phyloP scores from a whole-genome alignment of 2,113 vertebrate genomes.

The Puntigrus tetrazona region DNA sequence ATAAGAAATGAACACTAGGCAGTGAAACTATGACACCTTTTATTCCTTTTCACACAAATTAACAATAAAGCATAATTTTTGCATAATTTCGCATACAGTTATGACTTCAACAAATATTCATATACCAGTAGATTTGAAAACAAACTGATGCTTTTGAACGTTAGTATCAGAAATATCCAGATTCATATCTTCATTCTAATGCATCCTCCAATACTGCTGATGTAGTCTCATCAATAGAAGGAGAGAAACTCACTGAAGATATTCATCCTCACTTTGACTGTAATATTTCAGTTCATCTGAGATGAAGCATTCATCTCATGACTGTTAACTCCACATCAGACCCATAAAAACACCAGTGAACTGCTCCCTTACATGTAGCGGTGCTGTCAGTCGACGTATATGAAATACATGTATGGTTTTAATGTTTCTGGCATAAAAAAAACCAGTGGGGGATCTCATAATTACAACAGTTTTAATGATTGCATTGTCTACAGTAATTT shows the following conservation, averaged over 20 bases:
- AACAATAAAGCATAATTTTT: no score
- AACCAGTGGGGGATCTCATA: slow-evolving; percentile 62
- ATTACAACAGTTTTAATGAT: slow-evolving; percentile 68
- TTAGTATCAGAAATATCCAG: no score
- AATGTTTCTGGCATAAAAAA: slow-evolving; percentile 49
- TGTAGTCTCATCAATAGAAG: background rate
- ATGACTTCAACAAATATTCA: no score
- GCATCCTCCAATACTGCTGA: background rate
- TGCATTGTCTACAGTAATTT: slow-evolving; percentile 64
- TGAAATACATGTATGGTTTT: slow-evolving; percentile 46
- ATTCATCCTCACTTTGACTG: background rate
- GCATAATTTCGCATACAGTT: no score
- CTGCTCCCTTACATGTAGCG: background rate
- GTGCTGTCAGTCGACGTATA: background rate
- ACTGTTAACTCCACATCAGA: background rate
- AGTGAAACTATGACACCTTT: no score
- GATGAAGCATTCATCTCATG: background rate
- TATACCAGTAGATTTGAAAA: no score
- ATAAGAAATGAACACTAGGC: no score
- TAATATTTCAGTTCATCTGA: background rate
- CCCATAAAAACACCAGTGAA: background rate
- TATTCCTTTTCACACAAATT: no score
- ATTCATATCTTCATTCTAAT: no score
- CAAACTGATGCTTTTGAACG: no score
- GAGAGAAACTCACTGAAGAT: background rate